Percentiles rank a stretch among this genome's conserved stretches.
These are phyloP conservation scores for Ptychoptera contaminata DNA, from an alignment of 2,888 invertebrate genomes.

Conservation along the genomic window DNA sequence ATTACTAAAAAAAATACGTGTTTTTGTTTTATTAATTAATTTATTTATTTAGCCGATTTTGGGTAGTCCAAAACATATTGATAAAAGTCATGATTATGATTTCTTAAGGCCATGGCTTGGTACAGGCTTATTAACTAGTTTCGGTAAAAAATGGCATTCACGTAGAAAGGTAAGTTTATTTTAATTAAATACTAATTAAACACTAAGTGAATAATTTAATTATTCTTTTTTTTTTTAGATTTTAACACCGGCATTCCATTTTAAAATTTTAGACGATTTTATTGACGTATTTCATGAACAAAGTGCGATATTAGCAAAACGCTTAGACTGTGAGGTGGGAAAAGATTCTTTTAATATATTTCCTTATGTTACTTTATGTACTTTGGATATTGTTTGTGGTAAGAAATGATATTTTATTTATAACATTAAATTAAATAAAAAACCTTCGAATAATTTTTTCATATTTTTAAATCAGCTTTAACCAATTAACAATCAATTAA, in stretches of 20 bases:
- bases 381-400: slow-evolving; percentile 52
- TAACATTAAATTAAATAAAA: background rate
- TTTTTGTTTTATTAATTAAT: background rate
- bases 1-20: background rate
- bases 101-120: slow-evolving; percentile 42
- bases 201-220: background rate
- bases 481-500: background rate
- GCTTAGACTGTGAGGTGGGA: slow-evolving; percentile 29
- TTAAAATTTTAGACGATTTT: slow-evolving; percentile 51
- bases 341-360: slow-evolving; percentile 37
- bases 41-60: slow-evolving; percentile 34
- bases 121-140: slow-evolving; percentile 38
- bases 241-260: slow-evolving; percentile 52
- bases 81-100: slow-evolving; percentile 40
- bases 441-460: background rate
- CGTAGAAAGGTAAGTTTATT: slow-evolving; percentile 34
- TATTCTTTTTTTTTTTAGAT: slow-evolving; percentile 23
- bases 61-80: slow-evolving; percentile 38
- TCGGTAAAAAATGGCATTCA: slow-evolving; percentile 42
- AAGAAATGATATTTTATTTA: slow-evolving; percentile 14
- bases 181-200: background rate
- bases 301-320: slow-evolving; percentile 35
- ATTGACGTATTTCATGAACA: slow-evolving; percentile 47
- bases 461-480: background rate
- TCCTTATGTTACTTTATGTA: slow-evolving; percentile 42